Evolutionary conservation across 2,888 invertebrate genomes (phyloP).

Genomic region (Atrina japonica): DNA sequence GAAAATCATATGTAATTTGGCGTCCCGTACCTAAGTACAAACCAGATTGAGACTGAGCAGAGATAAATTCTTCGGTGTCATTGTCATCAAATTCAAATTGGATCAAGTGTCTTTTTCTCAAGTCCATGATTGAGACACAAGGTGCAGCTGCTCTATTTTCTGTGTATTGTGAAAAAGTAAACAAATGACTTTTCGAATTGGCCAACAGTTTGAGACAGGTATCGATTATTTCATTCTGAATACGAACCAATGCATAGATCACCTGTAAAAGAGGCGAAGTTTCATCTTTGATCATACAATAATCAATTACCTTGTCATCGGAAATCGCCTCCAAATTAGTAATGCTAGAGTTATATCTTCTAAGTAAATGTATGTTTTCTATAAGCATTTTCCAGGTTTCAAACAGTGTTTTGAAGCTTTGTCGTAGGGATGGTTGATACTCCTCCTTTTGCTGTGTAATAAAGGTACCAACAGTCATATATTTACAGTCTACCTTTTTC

Average conservation of each 20-base stretch:
- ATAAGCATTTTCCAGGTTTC: slow-evolving; percentile 1
- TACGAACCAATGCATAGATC: slow-evolving; percentile 34
- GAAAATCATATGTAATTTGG: slow-evolving; percentile 47
- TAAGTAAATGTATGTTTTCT: slow-evolving; percentile 16
- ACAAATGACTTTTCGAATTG: slow-evolving; percentile 24
- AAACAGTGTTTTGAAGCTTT: too few species aligned
- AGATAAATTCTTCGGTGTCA: too few species aligned
- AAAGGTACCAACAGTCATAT: slow-evolving; percentile 25
- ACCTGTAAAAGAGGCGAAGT: slow-evolving; percentile 40
- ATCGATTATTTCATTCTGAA: slow-evolving; percentile 53
- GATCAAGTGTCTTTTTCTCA: slow-evolving; percentile 28
- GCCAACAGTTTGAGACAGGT: slow-evolving; percentile 15
- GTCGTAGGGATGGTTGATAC: too few species aligned
- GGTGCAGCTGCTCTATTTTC: slow-evolving; percentile 18
- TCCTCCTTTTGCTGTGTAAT: too few species aligned
- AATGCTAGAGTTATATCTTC: too few species aligned
- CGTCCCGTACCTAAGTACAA: slow-evolving; percentile 43
- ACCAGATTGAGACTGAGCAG: slow-evolving; percentile 50
- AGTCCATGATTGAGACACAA: slow-evolving; percentile 37
- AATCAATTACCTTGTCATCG: slow-evolving; percentile 39
- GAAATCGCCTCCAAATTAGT: too few species aligned
- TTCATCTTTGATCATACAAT: slow-evolving; percentile 42
- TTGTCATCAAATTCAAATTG: slow-evolving; percentile 32
- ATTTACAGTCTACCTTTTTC: slow-evolving; percentile 47
- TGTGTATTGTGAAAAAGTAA: slow-evolving; percentile 36